These are phyloP conservation scores for Lerema accius DNA, from an alignment of 1,140 invertebrate genomes.

Conservation along the genomic window DNA sequence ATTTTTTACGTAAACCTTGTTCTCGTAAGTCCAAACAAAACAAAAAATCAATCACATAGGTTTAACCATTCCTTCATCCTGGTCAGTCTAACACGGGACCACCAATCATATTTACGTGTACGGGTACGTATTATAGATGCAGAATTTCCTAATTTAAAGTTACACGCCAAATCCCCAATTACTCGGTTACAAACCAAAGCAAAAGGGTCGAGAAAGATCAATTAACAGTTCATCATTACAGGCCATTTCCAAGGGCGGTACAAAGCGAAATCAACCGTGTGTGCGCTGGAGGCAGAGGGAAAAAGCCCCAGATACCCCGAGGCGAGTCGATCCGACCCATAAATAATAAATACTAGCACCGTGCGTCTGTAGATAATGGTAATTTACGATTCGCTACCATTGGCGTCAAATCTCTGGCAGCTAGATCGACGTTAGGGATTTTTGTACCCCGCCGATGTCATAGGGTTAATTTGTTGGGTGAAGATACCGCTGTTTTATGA, in stretches of 20 bases:
- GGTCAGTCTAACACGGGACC: too few relatives aligned
- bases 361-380: slow-evolving; percentile 82
- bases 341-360: slow-evolving; percentile 82
- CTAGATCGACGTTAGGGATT: slow-evolving; percentile 59
- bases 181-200: too few relatives aligned
- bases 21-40: too few relatives aligned
- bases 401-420: slow-evolving; percentile 74
- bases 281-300: slow-evolving; percentile 55
- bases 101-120: too few relatives aligned
- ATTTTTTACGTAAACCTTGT: too few relatives aligned
- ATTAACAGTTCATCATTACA: slow-evolving; percentile 25
- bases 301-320: slow-evolving; percentile 62
- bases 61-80: too few relatives aligned
- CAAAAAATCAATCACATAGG: too few relatives aligned
- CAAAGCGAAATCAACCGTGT: slow-evolving; percentile 49
- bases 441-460: slow-evolving; percentile 32
- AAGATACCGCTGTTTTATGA: not conserved
- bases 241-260: slow-evolving; percentile 16
- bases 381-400: slow-evolving; percentile 79
- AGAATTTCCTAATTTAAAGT: too few relatives aligned
- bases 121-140: too few relatives aligned
- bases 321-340: slow-evolving; percentile 77
- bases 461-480: slow-evolving; percentile 1
- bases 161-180: too few relatives aligned
- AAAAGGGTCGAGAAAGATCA: slow-evolving; percentile 3